These are phyloP conservation scores for Dolichallabes microphthalmus DNA, from an alignment of 2,113 vertebrate genomes.

Conservation along the genomic window DNA sequence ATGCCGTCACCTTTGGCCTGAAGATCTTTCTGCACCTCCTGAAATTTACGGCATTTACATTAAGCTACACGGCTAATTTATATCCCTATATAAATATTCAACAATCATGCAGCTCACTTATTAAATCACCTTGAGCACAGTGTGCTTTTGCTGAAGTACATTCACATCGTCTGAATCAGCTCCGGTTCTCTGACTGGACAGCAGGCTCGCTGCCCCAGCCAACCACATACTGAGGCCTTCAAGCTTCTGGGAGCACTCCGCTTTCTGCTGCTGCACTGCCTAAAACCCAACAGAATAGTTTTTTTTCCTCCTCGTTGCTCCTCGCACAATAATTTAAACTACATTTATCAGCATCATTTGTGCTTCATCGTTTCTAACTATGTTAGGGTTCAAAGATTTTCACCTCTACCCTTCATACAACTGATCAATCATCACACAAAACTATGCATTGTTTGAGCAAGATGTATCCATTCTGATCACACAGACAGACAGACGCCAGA, in stretches of 20 bases:
- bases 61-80: neutral
- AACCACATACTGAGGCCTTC: slow-evolving; percentile 84
- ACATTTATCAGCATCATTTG: neutral
- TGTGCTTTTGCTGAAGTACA: slow-evolving; percentile 80
- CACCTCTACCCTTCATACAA: neutral
- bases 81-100: neutral
- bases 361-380: neutral
- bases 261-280: slow-evolving; percentile 90
- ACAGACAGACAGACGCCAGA: slow-evolving; percentile 37
- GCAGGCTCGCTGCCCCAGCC: slow-evolving; percentile 72
- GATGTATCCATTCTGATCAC: slow-evolving; percentile 74
- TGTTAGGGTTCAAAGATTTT: neutral
- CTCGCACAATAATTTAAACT: neutral
- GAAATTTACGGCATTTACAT: slow-evolving; percentile 2
- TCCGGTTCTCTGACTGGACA: slow-evolving; percentile 72
- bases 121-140: slow-evolving; percentile 78
- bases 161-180: slow-evolving; percentile 72
- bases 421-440: neutral
- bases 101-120: neutral
- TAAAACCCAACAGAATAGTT: slow-evolving; percentile 54
- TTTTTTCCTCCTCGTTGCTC: slow-evolving; percentile 1
- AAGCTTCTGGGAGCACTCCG: slow-evolving; percentile 81
- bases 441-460: slow-evolving; percentile 67
- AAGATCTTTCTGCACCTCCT: slow-evolving; percentile 86
- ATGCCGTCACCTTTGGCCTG: slow-evolving; percentile 75